Conservation (phyloP, 2,888 invertebrate species). For the Pyrrhosoma nymphula region DNA sequence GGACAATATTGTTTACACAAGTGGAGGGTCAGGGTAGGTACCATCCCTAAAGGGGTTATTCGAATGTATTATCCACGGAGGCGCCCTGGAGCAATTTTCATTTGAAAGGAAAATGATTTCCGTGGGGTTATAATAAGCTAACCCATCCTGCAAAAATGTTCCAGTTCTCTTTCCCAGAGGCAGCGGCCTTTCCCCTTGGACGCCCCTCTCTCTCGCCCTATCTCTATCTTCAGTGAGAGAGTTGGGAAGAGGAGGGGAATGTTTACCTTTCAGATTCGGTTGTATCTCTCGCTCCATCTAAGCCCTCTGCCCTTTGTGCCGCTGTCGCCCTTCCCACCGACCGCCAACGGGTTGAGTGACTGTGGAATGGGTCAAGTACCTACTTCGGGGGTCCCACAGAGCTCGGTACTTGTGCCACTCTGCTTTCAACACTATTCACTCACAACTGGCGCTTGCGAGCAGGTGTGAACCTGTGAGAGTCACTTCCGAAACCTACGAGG, state of each 20-base stretch:
- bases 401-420: slow-evolving; percentile 10
- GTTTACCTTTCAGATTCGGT: background rate
- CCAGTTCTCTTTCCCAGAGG: slow-evolving; percentile 6
- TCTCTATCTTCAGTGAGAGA: too few species aligned
- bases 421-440: background rate
- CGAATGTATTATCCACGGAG: background rate
- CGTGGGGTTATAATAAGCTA: background rate
- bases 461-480: background rate
- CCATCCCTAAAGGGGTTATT: background rate
- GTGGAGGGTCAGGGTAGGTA: background rate
- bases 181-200: background rate
- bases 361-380: background rate
- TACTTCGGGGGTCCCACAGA: background rate
- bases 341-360: too few species aligned
- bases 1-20: background rate
- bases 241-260: background rate
- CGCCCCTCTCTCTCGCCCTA: background rate
- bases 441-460: background rate
- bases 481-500: too few species aligned
- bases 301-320: background rate
- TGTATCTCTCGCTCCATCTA: slow-evolving; percentile 24
- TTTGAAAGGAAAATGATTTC: background rate
- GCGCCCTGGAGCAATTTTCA: slow-evolving; percentile 4
- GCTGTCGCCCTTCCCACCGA: background rate
- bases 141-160: background rate